Base-by-base conservation (phyloP, 2,888 invertebrate species). In the Syrista parreyssii region DNA sequence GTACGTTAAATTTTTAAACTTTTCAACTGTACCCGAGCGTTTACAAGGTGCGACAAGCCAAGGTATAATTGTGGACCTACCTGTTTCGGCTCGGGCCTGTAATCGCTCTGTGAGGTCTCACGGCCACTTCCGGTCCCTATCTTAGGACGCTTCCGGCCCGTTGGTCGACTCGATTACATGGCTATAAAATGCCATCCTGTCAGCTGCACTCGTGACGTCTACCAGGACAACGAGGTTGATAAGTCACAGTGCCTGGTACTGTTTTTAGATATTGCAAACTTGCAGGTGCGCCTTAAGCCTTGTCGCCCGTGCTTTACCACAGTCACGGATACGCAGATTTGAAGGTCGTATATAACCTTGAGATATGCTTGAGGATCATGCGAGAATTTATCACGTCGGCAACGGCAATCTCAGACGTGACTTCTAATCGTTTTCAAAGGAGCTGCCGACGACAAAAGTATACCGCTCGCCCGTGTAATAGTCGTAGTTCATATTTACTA, bases 91-190 rank as follows among this genome's bases (percentile, higher is more conserved):
- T 74, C n/a, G 36, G 55, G 55, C 23, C 9, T 55, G 55, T 23
- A 55, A 55, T 55, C 78, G 76, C 78, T 82, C 81, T 83, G 82
- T 83, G 82, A 83, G 83, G 81, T 86, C 84, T 82, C 84, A 82
- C 83, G 82, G 76, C 81, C 82, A 84, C 84, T 87, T 86, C 86
- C 84, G 83, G 84, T 79, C 80, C 77, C 86, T 88, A 88, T 89
- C 87, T 85, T 81, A 81, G 80, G 82, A 82, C 84, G 84, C 86
- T 90, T 90, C 89, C 89, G 89, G 88, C 86, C 84, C 85, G 84
- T 85, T 80, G 84, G 86, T 84, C 85, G 86, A 82, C 87, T 88
- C 88, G 88, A 88, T 89, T 89, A 84, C 86, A 83, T 82, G 75
- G 87, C 85, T 86, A 89, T 88, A 89, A 90, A 88, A 86, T 84